These are phyloP conservation scores for Procavia capensis DNA, from an alignment of 2,113 vertebrate species.

Conservation along the genomic window DNA sequence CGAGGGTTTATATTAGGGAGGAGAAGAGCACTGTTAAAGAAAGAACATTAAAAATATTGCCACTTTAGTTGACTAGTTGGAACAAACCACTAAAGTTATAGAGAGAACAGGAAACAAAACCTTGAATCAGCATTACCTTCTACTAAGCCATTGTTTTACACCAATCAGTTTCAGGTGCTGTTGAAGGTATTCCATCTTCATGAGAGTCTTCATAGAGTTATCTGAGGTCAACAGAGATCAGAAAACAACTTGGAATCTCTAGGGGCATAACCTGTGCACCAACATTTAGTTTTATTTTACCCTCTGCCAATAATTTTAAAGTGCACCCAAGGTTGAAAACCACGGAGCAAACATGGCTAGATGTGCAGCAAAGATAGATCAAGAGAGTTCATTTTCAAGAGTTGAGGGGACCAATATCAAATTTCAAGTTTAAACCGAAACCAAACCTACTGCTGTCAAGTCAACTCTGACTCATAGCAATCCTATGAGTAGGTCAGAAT, in stretches of 20 bases:
- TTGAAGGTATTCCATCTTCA: background rate
- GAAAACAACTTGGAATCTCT: background rate
- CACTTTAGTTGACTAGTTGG: background rate
- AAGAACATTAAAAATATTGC: background rate
- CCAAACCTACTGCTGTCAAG: too few relatives aligned
- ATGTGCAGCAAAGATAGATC: background rate
- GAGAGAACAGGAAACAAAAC: background rate
- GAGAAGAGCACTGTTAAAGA: background rate
- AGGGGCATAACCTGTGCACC: background rate
- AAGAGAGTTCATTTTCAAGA: background rate
- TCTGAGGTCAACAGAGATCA: background rate
- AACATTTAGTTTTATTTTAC: background rate
- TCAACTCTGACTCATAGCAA: too few relatives aligned
- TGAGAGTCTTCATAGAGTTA: background rate
- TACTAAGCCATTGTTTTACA: background rate
- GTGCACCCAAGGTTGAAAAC: background rate
- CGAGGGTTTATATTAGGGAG: background rate
- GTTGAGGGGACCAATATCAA: fast-evolving
- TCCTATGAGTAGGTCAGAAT: too few relatives aligned
- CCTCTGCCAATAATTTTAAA: background rate
- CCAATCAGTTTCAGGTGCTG: background rate
- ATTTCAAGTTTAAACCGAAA: background rate
- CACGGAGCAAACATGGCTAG: background rate
- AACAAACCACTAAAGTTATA: background rate
- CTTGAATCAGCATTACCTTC: background rate